Percentiles rank a stretch among this genome's conserved stretches.
phyloP scores from a whole-genome alignment of 2,797 vertebrate genomes.

The Falco rusticolus region DNA sequence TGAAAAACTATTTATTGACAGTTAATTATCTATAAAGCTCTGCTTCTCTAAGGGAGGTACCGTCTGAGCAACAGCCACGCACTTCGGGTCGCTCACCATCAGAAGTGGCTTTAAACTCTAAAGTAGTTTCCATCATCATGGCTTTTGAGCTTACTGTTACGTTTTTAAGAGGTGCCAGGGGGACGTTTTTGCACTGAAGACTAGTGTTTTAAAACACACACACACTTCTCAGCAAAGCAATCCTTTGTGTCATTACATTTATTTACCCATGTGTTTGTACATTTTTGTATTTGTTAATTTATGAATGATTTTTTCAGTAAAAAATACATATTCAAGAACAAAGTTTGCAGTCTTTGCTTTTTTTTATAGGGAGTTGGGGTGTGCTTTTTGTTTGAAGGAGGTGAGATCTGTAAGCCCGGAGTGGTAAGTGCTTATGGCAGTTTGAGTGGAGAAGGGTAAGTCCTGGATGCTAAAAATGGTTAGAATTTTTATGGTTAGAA shows the following conservation, averaged over 20 bases:
- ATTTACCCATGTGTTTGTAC: slow-evolving; percentile 86
- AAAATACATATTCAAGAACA: slow-evolving; percentile 80
- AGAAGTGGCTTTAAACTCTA: slow-evolving; percentile 48
- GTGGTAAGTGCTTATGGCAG: neutral
- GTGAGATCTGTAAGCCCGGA: neutral
- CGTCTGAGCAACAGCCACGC: neutral
- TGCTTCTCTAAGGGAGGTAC: slow-evolving; percentile 11
- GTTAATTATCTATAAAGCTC: neutral
- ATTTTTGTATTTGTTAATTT: slow-evolving; percentile 90
- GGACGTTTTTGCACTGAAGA: slow-evolving; percentile 85
- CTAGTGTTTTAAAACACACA: slow-evolving; percentile 80
- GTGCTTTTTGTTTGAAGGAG: neutral
- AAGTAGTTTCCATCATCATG: slow-evolving; percentile 48
- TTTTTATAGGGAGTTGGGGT: neutral
- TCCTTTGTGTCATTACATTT: slow-evolving; percentile 82
- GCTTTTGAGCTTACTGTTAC: slow-evolving; percentile 75
- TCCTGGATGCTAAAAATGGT: neutral
- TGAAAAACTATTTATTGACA: slow-evolving; percentile 54
- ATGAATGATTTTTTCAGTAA: slow-evolving; percentile 88
- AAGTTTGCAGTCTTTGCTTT: slow-evolving; percentile 7
- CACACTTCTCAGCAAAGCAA: slow-evolving; percentile 80
- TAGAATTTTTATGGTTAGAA: neutral
- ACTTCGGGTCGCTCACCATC: slow-evolving; percentile 8
- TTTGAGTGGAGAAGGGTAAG: neutral
- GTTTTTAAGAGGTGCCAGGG: slow-evolving; percentile 80